These are phyloP conservation scores for Dendrolimus houi DNA, from an alignment of 2,888 invertebrate species.

Conservation along the genomic window DNA sequence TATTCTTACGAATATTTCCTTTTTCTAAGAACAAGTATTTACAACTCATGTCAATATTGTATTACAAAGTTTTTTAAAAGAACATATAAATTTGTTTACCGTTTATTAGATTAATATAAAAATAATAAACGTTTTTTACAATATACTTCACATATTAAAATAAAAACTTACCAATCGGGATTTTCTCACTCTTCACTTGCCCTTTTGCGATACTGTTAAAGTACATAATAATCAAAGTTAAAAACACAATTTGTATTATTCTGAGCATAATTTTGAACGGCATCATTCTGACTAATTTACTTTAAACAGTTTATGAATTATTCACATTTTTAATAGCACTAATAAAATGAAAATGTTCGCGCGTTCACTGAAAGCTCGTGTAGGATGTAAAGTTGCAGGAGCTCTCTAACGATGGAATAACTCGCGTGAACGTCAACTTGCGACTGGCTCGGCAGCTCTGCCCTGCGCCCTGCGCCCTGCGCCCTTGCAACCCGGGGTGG, in stretches of 20 bases:
- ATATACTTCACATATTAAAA: background rate
- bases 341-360: constrained; percentile 12
- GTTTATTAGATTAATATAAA: background rate
- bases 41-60: too few species aligned
- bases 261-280: constrained; percentile 30
- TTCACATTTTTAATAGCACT: constrained; percentile 26
- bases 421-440: constrained; percentile 29
- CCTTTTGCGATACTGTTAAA: constrained; percentile 28
- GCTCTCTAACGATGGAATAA: constrained; percentile 9
- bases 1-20: too few species aligned
- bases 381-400: constrained; percentile 24
- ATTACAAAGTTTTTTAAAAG: too few species aligned
- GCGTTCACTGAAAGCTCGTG: constrained; percentile 14
- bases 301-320: constrained; percentile 4
- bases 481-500: constrained; percentile 12
- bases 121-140: background rate
- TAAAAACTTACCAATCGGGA: constrained; percentile 44
- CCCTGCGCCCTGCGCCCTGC: constrained; percentile 30
- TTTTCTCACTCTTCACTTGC: constrained; percentile 28
- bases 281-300: constrained; percentile 22
- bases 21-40: too few species aligned
- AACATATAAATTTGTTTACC: too few species aligned
- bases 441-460: constrained; percentile 36
- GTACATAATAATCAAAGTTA: constrained; percentile 33
- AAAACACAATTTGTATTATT: constrained; percentile 31